Conservation (phyloP, 2,888 invertebrate genomes). For the Lasioglossum leucozonium region DNA sequence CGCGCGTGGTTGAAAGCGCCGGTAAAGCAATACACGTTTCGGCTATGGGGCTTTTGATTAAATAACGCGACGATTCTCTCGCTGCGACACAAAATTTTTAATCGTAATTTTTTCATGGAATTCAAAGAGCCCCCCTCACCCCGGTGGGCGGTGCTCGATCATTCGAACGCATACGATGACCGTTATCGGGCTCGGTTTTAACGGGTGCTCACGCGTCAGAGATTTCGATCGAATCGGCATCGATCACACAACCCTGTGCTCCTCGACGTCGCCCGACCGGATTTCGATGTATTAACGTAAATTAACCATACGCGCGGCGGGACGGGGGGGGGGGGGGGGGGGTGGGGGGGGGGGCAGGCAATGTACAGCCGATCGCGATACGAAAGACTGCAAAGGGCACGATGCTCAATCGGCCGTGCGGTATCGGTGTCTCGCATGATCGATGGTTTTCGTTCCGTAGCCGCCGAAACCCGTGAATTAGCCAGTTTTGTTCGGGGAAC, state of each 20-base stretch:
- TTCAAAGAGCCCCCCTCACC: neutral
- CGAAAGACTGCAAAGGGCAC: slow-evolving; percentile 32
- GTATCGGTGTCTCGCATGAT: slow-evolving; percentile 34
- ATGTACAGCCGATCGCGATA: slow-evolving; percentile 8
- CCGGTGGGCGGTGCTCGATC: too few relatives aligned
- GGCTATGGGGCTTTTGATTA: slow-evolving; percentile 43
- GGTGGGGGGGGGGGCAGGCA: too few relatives aligned
- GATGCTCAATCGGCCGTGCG: slow-evolving; percentile 37
- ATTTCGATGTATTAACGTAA: slow-evolving; percentile 10
- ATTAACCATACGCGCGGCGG: slow-evolving; percentile 10
- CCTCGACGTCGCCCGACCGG: neutral
- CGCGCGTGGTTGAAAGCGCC: neutral
- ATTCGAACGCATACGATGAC: slow-evolving; percentile 6
- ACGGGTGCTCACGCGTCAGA: neutral
- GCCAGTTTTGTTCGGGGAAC: slow-evolving; percentile 31
- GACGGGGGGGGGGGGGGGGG: too few relatives aligned
- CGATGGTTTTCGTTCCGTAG: slow-evolving; percentile 48
- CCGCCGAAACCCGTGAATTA: slow-evolving; percentile 27
- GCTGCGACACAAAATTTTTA: slow-evolving; percentile 31
- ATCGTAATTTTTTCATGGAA: slow-evolving; percentile 20
- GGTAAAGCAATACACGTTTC: slow-evolving; percentile 21
- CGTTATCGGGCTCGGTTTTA: neutral
- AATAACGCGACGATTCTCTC: slow-evolving; percentile 26
- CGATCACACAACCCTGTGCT: neutral
- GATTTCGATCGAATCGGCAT: neutral